phyloP scores from a whole-genome alignment of 1,140 invertebrate species.

The Nomia melanderi region DNA sequence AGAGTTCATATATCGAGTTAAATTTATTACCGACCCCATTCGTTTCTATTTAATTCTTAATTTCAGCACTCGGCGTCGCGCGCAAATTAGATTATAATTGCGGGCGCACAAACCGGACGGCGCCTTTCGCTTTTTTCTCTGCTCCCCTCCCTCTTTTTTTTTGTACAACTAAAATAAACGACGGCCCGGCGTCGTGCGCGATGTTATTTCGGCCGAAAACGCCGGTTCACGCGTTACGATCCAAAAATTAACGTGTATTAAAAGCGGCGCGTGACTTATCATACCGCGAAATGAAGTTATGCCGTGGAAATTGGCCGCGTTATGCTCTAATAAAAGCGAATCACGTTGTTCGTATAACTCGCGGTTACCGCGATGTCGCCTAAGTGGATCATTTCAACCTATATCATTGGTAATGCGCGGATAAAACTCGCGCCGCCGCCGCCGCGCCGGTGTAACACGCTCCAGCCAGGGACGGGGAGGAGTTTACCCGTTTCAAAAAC shows the following conservation, averaged over 20 bases:
- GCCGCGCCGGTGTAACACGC: conserved; percentile 4
- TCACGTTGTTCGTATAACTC: conserved; percentile 34
- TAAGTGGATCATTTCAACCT: conserved; percentile 25
- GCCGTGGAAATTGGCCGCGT: conserved; percentile 17
- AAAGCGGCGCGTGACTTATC: conserved; percentile 19
- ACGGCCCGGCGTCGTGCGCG: not conserved
- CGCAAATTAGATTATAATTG: not conserved
- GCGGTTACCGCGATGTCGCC: conserved; percentile 15
- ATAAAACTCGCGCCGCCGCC: conserved; percentile 19
- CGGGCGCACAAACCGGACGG: not conserved
- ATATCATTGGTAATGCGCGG: conserved; percentile 9
- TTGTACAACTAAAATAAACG: not conserved
- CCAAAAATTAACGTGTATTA: conserved; percentile 22
- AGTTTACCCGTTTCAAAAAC: conserved; percentile 23
- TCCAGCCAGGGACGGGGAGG: no score
- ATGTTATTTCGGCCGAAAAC: not conserved
- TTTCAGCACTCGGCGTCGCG: not conserved
- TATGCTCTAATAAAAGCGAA: not conserved
- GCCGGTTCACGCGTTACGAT: not conserved
- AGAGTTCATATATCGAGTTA: not conserved
- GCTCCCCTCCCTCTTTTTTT: no score
- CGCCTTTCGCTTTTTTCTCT: not conserved
- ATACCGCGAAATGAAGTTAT: conserved; percentile 12
- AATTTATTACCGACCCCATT: not conserved
- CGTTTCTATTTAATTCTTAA: not conserved